Base-by-base conservation (phyloP, 1,140 invertebrate species). In the Hyles vespertilio region DNA sequence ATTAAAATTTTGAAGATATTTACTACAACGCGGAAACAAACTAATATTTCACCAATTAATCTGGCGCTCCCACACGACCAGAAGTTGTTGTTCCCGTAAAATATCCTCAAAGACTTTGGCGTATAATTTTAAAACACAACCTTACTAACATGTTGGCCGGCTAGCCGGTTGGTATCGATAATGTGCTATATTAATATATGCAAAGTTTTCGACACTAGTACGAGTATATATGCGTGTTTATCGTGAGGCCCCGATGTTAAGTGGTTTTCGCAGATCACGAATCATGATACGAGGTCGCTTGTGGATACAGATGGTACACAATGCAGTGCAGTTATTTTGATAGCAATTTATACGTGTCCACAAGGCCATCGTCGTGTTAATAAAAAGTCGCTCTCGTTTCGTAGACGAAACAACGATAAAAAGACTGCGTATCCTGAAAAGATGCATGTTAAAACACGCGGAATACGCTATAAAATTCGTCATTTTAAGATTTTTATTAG, bases 131-230 rank as follows among this genome's bases (percentile, higher is more conserved):
- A 40, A 40, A 40, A 40, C 36, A 40, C 36, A 40, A 40, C 36
- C 4, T 40, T 1, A 40, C 3, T 40, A 40, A 40, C 36, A 40
- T 40, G 22, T 22, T 22, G 36, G 36, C 36, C 36, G 36, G 4
- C 36, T 40, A 40, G 8, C 36, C 36, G 36, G 36, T 8, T 5
- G 5, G 36, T 5, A 2, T 8, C 4, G 8, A 40, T 8, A 8
- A 40, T 22, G 36, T 40, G 36, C 8, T 5, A 40, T 59, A 56
- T 51, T 22, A 32, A 56, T 67, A 65, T 68, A 65, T 70, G 61
- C 63, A 69, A 22, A 63, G 57, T 75, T 75, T 75, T 72, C 70
- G 63, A 49, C 56, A 55, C 36, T 5, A 40, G 8, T 36, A 36
- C 36, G 36, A 36, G 36, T 40, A 5, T 68, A 57, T 65, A 63